Evolutionary conservation across 2,113 vertebrate species (phyloP).

Genomic region (Rhipidura dahli): DNA sequence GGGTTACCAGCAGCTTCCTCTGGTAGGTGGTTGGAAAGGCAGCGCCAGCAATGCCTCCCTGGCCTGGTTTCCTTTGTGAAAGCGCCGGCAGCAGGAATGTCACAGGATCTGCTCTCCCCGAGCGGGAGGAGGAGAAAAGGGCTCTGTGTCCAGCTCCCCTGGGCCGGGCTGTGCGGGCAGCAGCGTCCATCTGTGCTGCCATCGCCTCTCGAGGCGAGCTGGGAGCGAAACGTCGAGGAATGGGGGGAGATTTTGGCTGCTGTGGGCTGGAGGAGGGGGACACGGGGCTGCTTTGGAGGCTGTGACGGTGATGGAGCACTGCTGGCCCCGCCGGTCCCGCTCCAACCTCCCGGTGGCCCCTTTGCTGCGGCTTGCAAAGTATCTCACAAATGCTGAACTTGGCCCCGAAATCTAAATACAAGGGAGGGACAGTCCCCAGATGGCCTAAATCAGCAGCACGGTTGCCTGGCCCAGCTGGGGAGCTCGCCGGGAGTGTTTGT

Average conservation of each 20-base stretch:
- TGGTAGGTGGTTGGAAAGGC: background rate
- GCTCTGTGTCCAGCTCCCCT: background rate
- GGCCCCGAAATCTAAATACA: conserved; percentile 43
- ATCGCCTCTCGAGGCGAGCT: accelerated
- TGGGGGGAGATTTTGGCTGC: background rate
- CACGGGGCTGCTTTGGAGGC: background rate
- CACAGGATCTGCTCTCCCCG: background rate
- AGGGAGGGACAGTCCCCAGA: conserved; percentile 59
- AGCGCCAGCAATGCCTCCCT: background rate
- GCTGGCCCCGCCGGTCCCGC: background rate
- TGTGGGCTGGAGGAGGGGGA: background rate
- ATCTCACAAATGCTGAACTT: conserved; percentile 48
- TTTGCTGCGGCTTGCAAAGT: background rate
- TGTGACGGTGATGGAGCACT: background rate
- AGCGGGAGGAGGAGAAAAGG: background rate
- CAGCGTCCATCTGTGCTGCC: background rate
- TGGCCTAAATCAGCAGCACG: conserved; percentile 53
- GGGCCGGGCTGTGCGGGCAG: background rate
- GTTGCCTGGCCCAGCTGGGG: conserved; percentile 46
- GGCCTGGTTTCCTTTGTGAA: conserved; percentile 37
- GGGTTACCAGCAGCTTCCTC: background rate
- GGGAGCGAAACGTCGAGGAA: accelerated
- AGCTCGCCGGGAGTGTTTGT: conserved; percentile 37
- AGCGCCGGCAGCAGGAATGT: background rate
- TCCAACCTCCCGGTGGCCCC: conserved; percentile 38